Evolutionary conservation across 2,797 vertebrate genomes (phyloP).

Genomic region (Thunnus albacares): DNA sequence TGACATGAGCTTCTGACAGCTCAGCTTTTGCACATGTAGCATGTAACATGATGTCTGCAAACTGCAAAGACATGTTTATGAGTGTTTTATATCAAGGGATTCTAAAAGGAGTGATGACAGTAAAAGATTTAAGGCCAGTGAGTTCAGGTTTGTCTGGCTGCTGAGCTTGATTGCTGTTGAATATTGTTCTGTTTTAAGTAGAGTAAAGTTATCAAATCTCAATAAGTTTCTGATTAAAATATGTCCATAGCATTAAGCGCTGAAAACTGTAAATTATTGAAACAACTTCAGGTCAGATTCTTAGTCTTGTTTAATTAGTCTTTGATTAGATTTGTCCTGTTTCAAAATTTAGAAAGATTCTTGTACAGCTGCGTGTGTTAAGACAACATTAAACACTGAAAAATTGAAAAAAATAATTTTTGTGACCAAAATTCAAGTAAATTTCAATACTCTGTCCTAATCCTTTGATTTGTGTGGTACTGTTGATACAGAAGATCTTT

Average conservation of each 20-base stretch:
- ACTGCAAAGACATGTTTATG: not conserved
- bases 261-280: not conserved
- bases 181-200: not conserved
- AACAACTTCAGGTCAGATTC: not conserved
- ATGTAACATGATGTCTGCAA: not conserved
- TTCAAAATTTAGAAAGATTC: no score
- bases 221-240: no score
- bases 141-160: not conserved
- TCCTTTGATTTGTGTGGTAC: not conserved
- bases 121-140: not conserved
- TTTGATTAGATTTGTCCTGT: no score
- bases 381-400: not conserved
- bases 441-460: no score
- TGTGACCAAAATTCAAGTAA: no score
- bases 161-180: not conserved
- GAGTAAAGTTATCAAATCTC: not conserved
- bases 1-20: conserved; percentile 3
- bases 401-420: not conserved
- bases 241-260: no score
- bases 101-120: not conserved
- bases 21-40: not conserved
- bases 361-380: not conserved
- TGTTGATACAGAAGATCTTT: not conserved
- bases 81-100: not conserved
- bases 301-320: not conserved